A percentile compares a stretch with the other conserved stretches of the same genome.
Conservation (phyloP, 2,888 invertebrate genomes). For the Tenthredo mesomela region DNA sequence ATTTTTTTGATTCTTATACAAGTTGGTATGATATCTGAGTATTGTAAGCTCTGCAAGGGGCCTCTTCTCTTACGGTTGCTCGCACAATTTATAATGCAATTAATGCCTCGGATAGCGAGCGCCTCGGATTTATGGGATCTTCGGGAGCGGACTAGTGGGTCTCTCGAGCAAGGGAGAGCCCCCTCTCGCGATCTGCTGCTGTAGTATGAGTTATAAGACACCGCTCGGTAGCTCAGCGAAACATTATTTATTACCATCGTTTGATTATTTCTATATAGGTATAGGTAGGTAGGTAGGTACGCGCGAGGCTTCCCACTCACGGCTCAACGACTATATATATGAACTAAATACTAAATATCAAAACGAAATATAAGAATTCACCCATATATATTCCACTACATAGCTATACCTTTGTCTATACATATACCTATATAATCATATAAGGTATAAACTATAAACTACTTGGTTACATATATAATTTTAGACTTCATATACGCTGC, state of each 20-base stretch:
- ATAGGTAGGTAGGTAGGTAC: too few species aligned
- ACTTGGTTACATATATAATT: background rate
- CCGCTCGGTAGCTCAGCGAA: constrained; percentile 72
- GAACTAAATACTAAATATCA: constrained; percentile 48
- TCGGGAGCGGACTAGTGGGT: constrained; percentile 59
- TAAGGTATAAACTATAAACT: constrained; percentile 3
- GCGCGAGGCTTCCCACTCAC: background rate
- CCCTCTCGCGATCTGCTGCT: constrained; percentile 58
- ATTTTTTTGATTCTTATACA: background rate
- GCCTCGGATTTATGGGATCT: constrained; percentile 75
- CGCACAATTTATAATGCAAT: constrained; percentile 78
- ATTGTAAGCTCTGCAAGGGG: constrained; percentile 52
- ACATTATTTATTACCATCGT: constrained; percentile 75
- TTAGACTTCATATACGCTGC: background rate
- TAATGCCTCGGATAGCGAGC: constrained; percentile 76
- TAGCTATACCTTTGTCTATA: background rate
- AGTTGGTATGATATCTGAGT: constrained; percentile 4
- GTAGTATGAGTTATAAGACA: constrained; percentile 74
- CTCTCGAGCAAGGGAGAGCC: constrained; percentile 52
- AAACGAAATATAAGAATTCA: constrained; percentile 19
- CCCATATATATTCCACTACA: background rate
- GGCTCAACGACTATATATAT: constrained; percentile 32
- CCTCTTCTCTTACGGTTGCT: constrained; percentile 60
- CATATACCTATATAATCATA: background rate
- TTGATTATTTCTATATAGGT: constrained; percentile 76